Evolutionary conservation across 2,113 vertebrate species (phyloP), one percentile per base, ranked within the genome.

Genomic region (Salvelinus alpinus): DNA sequence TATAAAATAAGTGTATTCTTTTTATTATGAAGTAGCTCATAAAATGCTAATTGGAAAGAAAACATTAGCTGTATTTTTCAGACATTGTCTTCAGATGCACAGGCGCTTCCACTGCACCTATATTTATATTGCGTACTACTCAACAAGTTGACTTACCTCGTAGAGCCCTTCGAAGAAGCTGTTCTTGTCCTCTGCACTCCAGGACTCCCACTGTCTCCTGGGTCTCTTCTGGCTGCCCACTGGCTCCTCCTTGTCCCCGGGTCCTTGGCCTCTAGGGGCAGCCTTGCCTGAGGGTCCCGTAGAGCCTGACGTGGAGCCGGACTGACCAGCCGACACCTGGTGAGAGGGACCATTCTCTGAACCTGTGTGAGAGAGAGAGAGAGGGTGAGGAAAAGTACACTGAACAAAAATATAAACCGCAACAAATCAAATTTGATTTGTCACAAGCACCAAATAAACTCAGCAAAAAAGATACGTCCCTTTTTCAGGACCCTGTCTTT

Each of bases 141-240:
- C 9, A 44, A 38, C 7, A 48, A 13, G 11, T 18, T 7, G 12
- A 13, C 71, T 91, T 18, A 99, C 98, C 96, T 99, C 98, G 71
- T 98, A 99, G 5, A 99, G 94, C n/a, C 97, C 97, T 85, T 99
- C 97, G 18, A 99, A 99, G 88, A 99, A 99, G 57, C 96, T 97
- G 84, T 98, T 99, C 90, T 99, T 99, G 85, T 99, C 98, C 87
- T 99, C 98, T 0, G 98, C 95, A 78, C 98, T 99, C 98, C 98
- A 99, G 0, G 97, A 99, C 82, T 99, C 97, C 98, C 98, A 99
- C 85, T 99, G 98, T 12, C 98, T 91, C 38, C 98, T 94, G n/a
- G 95, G 97, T 79, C 98, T 96, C 90, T 98, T 99, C 88, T 95
- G 94, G 87, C 90, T 95, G 25, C 97, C 97, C 67, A 96, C 95